These are phyloP conservation scores for Notothenia rossii DNA, from an alignment of 2,113 vertebrate species.

Conservation along the genomic window DNA sequence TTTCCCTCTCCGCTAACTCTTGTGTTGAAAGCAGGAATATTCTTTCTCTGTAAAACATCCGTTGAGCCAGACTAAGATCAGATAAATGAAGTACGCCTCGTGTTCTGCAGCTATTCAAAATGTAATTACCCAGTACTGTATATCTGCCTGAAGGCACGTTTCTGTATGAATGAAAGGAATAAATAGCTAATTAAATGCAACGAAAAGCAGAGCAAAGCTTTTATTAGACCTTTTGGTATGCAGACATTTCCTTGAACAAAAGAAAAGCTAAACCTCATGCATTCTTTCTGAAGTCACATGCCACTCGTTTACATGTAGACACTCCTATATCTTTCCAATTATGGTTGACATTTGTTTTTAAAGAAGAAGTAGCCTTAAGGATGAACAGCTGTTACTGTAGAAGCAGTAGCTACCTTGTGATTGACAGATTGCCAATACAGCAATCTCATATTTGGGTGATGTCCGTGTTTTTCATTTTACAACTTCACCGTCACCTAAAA, in stretches of 20 bases:
- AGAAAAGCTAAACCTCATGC: background rate
- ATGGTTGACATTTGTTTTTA: background rate
- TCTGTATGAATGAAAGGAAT: slow-evolving; percentile 22
- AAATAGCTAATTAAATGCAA: slow-evolving; percentile 38
- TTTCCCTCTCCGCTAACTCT: slow-evolving; percentile 10
- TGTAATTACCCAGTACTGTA: slow-evolving; percentile 39
- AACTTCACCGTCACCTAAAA: no score
- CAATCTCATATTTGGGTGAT: no score
- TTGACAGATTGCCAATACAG: no score
- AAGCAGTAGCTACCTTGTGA: no score
- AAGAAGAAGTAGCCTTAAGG: no score
- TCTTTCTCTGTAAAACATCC: slow-evolving; percentile 46
- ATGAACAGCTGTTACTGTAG: no score
- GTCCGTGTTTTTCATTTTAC: no score
- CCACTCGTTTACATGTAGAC: background rate
- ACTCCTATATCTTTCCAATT: background rate
- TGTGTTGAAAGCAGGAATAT: slow-evolving; percentile 6
- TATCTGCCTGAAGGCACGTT: slow-evolving; percentile 43
- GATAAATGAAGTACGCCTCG: slow-evolving; percentile 41
- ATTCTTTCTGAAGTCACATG: background rate
- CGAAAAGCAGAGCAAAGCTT: slow-evolving; percentile 20
- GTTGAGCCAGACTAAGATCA: slow-evolving; percentile 38
- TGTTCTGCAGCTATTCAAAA: slow-evolving; percentile 52
- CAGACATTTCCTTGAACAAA: background rate
- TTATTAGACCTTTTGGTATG: background rate